phyloP scores from a whole-genome alignment of 2,113 vertebrate genomes.

The Gallinago undulata region DNA sequence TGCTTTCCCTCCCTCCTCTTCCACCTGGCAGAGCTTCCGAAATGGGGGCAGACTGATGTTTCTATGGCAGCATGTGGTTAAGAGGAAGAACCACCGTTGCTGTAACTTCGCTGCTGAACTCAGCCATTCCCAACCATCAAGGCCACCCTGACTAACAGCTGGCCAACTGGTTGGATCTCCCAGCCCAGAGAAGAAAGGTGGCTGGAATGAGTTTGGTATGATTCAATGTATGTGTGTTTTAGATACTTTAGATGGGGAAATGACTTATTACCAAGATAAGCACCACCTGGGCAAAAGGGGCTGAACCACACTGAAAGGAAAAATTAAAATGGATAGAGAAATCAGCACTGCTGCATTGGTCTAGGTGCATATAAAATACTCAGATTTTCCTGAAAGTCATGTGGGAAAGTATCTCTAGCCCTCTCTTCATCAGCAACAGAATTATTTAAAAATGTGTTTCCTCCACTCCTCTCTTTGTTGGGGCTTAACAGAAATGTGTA shows the following conservation, averaged over 20 bases:
- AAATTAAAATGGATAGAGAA: not conserved
- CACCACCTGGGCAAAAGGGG: not conserved
- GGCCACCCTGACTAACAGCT: not conserved
- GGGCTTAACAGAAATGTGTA: not conserved
- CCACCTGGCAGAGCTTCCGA: not conserved
- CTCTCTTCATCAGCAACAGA: not conserved
- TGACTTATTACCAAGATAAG: not conserved
- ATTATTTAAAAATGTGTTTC: not conserved
- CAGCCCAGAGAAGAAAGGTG: not conserved
- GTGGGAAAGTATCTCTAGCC: not conserved
- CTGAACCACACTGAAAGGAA: not conserved
- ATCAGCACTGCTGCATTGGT: not conserved
- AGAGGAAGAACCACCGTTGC: not conserved
- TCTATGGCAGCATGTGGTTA: not conserved
- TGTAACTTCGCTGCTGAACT: not conserved
- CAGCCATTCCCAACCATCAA: not conserved
- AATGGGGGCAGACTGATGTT: not conserved
- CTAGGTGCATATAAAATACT: not conserved
- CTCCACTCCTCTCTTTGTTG: not conserved
- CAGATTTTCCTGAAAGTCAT: not conserved
- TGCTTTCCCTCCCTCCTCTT: not conserved
- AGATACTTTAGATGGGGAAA: not conserved
- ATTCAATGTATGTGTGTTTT: not conserved
- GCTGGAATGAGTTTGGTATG: not conserved
- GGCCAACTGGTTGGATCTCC: not conserved